Base-by-base conservation (phyloP, 1,140 invertebrate genomes). In the Drosophila chauvacae region DNA sequence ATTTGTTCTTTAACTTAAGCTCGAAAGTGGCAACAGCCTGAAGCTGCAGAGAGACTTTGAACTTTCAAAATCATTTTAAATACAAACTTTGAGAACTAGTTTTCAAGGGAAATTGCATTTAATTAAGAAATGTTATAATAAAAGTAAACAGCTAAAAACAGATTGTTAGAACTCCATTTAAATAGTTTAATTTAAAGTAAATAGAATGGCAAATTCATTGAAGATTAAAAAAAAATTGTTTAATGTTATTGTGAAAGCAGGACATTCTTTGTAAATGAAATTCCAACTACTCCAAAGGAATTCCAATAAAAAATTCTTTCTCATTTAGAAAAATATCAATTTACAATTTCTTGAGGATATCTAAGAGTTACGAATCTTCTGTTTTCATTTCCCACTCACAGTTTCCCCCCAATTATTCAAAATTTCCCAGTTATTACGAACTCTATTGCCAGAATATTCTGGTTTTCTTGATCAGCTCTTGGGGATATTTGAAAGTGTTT, bases 1-100 rank as follows among this genome's bases (percentile, higher is more conserved):
- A 76, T 76, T 76, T 66, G 73, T 65, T 66, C 53, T 41, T 42
- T 72, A 72, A 72, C 69, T 23, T 72, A 72, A 72, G 69, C 69
- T 44, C 18, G 30, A 30, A 59, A 41, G 50, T 59, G 68, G 64
- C 51, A 70, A 71, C 64, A 70, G 56, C 68, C 70, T 60, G 53
- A 28, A 30, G 66, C 26, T 28, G 16, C 20, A 23, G 11, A 5
- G 18, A 66, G 35, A 51, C 30, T 30, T 51, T 42, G 44, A 51
- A 41, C 13, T 26, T 35, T 35, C 7, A 23, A 30, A 18, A 26
- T 11, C 10, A 23, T 33, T 23, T 33, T 39, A 35, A 56, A 37
- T 56, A 39, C 26, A 39, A 39, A 55, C 53, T 39, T 56, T 39
- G 7, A 37, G 16, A 35, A 7, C 20, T 13, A 44, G n/a, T 44